A percentile compares a stretch with the other conserved stretches of the same genome.
These are phyloP conservation scores for Conistra vaccinii DNA, from an alignment of 2,888 invertebrate species.

Conservation along the genomic window DNA sequence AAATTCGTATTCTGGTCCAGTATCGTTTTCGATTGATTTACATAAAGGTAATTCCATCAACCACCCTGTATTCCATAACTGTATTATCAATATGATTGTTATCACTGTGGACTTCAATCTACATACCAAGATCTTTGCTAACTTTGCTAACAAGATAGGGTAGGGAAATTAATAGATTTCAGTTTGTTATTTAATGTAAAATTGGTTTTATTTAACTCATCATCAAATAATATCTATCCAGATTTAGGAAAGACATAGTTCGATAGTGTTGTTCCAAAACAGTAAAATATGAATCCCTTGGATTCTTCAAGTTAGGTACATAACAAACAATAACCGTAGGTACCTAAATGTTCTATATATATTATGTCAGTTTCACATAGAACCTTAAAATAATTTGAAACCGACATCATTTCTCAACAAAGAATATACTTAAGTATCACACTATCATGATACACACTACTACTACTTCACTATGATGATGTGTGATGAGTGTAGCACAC, in stretches of 20 bases:
- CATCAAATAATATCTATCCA: background rate
- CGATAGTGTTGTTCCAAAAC: background rate
- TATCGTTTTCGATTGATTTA: too few relatives aligned
- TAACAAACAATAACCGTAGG: too few relatives aligned
- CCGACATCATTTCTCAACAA: too few relatives aligned
- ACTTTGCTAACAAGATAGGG: slow-evolving; percentile 16
- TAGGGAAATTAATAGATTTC: slow-evolving; percentile 5
- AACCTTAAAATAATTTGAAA: too few relatives aligned
- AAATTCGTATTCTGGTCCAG: too few relatives aligned
- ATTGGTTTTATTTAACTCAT: slow-evolving; percentile 20
- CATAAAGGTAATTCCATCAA: too few relatives aligned
- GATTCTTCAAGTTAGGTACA: too few relatives aligned
- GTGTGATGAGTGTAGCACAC: too few relatives aligned
- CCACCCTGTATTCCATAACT: background rate
- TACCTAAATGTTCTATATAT: too few relatives aligned
- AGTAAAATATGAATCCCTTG: background rate
- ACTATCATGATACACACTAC: background rate
- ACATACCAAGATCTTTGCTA: slow-evolving; percentile 19
- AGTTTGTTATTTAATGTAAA: slow-evolving; percentile 9
- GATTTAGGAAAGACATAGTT: background rate
- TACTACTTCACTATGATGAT: too few relatives aligned
- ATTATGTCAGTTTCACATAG: too few relatives aligned
- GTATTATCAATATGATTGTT: slow-evolving; percentile 21
- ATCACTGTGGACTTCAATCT: slow-evolving; percentile 32
- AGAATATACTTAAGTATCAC: background rate